A percentile compares a stretch with the other conserved stretches of the same genome.
These are phyloP conservation scores for Xestia ashworthii DNA, from an alignment of 2,888 invertebrate genomes.

Conservation along the genomic window DNA sequence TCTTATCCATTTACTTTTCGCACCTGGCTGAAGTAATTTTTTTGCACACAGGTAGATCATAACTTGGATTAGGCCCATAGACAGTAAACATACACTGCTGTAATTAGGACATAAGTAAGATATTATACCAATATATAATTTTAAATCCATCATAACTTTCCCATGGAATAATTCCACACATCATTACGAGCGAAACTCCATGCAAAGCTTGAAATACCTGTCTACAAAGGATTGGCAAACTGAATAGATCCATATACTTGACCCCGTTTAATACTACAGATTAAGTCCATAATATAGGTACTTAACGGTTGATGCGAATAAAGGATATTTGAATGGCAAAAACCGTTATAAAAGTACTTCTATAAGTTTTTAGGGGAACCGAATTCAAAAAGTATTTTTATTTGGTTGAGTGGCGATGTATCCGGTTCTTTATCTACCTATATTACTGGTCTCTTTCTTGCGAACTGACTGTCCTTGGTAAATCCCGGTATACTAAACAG, in stretches of 20 bases:
- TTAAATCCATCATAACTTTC: not conserved
- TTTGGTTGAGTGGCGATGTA: not conserved
- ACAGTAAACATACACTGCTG: too few species aligned
- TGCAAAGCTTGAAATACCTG: not conserved
- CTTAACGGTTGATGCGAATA: conserved; percentile 11
- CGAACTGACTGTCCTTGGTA: not conserved
- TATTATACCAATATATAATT: not conserved
- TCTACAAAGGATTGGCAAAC: not conserved
- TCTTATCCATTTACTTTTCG: not conserved
- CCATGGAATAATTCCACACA: not conserved
- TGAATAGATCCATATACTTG: conserved; percentile 10
- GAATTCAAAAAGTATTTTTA: not conserved
- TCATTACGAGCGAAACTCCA: not conserved
- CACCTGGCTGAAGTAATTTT: not conserved
- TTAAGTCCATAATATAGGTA: not conserved
- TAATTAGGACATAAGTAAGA: too few species aligned
- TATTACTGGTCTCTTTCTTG: not conserved
- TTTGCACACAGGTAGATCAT: not conserved
- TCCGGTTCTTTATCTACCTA: not conserved
- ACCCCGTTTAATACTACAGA: conserved; percentile 5
- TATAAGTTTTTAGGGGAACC: too few species aligned
- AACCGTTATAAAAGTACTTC: too few species aligned
- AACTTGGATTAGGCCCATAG: not conserved
- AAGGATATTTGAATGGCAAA: not conserved
- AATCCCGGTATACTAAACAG: not conserved